These are phyloP conservation scores for Dicentrarchus labrax DNA, from an alignment of 2,113 vertebrate genomes.

Conservation along the genomic window DNA sequence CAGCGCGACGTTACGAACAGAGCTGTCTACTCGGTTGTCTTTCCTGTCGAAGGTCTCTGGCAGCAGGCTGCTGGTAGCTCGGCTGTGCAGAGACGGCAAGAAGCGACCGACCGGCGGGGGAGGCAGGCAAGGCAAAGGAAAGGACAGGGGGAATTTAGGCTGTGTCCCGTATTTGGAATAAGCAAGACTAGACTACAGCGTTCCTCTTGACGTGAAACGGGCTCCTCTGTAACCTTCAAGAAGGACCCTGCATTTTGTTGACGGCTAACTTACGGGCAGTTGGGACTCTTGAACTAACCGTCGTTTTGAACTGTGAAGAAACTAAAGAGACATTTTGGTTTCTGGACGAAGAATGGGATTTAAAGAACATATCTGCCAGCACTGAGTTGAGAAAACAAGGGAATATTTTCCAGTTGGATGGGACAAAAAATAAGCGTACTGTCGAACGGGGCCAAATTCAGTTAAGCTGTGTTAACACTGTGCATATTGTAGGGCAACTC, in stretches of 20 bases:
- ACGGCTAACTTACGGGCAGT: constrained; percentile 42
- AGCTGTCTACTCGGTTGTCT: neutral
- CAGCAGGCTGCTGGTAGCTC: constrained; percentile 59
- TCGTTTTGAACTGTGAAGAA: constrained; percentile 56
- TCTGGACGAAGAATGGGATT: constrained; percentile 75
- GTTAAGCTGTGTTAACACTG: neutral
- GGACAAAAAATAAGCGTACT: constrained; percentile 2
- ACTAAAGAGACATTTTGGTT: constrained; percentile 61
- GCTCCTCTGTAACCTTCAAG: constrained; percentile 56
- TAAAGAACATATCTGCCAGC: constrained; percentile 67
- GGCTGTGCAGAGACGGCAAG: constrained; percentile 74
- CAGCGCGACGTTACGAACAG: constrained; percentile 37
- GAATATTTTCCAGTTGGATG: constrained; percentile 49
- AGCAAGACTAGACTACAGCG: constrained; percentile 62
- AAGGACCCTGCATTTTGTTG: constrained; percentile 37
- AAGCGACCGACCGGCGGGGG: constrained; percentile 75
- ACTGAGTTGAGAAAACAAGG: constrained; percentile 65
- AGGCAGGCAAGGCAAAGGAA: constrained; percentile 62
- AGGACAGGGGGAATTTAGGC: constrained; percentile 66
- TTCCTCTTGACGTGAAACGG: constrained; percentile 58
- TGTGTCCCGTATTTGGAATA: constrained; percentile 77
- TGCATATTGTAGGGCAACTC: constrained; percentile 24
- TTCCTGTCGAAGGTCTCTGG: constrained; percentile 38
- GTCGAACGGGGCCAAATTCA: neutral
- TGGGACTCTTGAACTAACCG: constrained; percentile 35